Base-by-base conservation (phyloP, 2,797 vertebrate species). In the Pseudocheirus occidentalis region DNA sequence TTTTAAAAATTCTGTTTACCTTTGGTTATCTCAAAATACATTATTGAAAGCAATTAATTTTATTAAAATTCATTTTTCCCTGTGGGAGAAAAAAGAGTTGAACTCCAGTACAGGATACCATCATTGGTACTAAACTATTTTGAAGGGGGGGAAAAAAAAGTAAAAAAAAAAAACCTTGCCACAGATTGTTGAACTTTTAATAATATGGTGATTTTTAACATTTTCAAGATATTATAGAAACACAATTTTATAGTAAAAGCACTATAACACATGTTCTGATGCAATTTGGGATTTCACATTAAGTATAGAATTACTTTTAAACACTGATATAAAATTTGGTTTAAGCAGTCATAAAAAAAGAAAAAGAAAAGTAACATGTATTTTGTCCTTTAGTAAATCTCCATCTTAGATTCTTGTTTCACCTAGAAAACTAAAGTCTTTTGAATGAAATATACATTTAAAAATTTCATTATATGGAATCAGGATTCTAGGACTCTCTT, bases 91-190 rank as follows among this genome's bases (percentile, higher is more conserved):
- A 99, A 99, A 99, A 98, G 98, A 98, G 98, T 97, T 99, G 98
- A 99, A 98, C 99, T 99, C 98, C 99, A 99, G 99, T 99, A 99
- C 99, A 99, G 99, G 99, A 99, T 99, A 99, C 98, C 98, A 99
- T 98, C 99, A 99, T 99, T 98, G 99, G 99, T 98, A 98, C 98
- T 99, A 98, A 99, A 99, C 99, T 98, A 99, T 99, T 99, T 99
- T 98, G 98, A 99, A 12, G 53, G 11, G 53, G 53, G 11, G 53
- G 10, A 54, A 54, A 54, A 54, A 54, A 54, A 11, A 12, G 53
- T 54, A 54, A 54, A 54, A 54, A 54, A 54, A 54, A 54, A 54
- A 54, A 53, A 53, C 5, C 53, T 54, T 12, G 53, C 99, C 98
- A 99, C 98, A 98, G 98, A 99, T 98, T 98, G 98, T 98, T 98